Conservation (phyloP, 2,797 vertebrate genomes). For the Anisognathus igniventris region DNA sequence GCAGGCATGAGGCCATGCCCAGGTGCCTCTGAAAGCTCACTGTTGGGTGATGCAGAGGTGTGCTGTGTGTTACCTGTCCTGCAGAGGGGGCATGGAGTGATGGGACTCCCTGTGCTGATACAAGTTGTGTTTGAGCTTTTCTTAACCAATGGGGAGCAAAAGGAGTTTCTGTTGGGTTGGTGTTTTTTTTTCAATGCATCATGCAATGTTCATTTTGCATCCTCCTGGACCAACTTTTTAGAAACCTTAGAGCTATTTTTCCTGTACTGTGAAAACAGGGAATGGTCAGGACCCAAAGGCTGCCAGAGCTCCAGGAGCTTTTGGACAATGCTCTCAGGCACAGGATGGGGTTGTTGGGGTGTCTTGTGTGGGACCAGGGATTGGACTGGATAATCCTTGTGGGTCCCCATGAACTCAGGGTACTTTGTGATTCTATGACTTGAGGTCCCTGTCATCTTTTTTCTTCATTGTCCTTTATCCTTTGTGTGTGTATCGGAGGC, state of each 20-base stretch:
- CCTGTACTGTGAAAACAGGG: background rate
- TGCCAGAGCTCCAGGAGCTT: background rate
- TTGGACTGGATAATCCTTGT: background rate
- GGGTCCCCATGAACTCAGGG: background rate
- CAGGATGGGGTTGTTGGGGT: background rate
- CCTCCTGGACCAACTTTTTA: background rate
- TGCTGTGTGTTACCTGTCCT: background rate
- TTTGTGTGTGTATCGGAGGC: background rate
- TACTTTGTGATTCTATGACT: background rate
- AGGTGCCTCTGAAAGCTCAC: background rate
- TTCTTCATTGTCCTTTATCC: background rate
- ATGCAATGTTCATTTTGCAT: background rate
- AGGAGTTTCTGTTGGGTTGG: background rate
- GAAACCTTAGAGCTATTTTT: background rate
- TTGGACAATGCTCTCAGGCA: background rate
- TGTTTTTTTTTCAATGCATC: background rate
- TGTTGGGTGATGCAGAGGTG: accelerated
- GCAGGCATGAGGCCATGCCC: accelerated
- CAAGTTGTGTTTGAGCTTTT: background rate
- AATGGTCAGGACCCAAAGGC: background rate
- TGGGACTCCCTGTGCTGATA: background rate
- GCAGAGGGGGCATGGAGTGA: accelerated
- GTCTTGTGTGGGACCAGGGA: background rate
- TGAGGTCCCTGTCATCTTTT: background rate
- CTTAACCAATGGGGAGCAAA: background rate